Evolutionary conservation across 2,888 invertebrate genomes (phyloP), one percentile per base, ranked within the genome.

Genomic region (Pomacea canaliculata): DNA sequence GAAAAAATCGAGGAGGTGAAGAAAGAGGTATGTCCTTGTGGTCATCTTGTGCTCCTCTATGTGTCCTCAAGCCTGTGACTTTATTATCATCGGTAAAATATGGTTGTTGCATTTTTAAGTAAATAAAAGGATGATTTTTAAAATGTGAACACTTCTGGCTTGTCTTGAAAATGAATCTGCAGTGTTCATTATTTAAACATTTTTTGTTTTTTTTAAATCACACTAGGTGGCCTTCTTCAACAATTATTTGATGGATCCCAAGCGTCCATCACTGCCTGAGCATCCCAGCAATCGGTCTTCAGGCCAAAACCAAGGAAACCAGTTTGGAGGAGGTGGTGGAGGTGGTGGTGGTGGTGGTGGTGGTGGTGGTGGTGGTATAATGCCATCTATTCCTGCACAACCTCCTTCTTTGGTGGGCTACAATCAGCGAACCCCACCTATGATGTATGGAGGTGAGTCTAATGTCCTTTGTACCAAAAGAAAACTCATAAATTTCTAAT

Each of bases 1-100:
- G 99, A 99, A 88, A 99, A 98, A 92, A 95, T 99, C 67, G 97
- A 98, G 63, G 98, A 99, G 92, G 98, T 98, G 1, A 96, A 96
- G 82, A 96, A 97, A 87, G 98, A 99, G 92, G 98, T 93, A 78
- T 78, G 83, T 79, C 13, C 7, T 49, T 27, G 19, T 37, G 37
- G 37, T 2, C 67, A 0, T 37, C 37, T 37, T 37, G 2, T 18
- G n/a, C 19, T 62, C 4, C 37, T 37, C 37, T 37, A 5, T 10
- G 10, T 56, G 51, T 56, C 10, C 12, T 56, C 51, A 56, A 16
- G 51, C 12, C 8, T 56, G 51, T 13, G 12, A 56, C 51, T 56
- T 16, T 56, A 8, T 56, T 16, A 7, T 56, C 12, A 13, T 56
- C 16, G 2, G 2, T 56, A 16, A 56, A 13, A 16, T 56, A 10